phyloP scores from a whole-genome alignment of 2,888 invertebrate genomes.

The Agrilus mali region DNA sequence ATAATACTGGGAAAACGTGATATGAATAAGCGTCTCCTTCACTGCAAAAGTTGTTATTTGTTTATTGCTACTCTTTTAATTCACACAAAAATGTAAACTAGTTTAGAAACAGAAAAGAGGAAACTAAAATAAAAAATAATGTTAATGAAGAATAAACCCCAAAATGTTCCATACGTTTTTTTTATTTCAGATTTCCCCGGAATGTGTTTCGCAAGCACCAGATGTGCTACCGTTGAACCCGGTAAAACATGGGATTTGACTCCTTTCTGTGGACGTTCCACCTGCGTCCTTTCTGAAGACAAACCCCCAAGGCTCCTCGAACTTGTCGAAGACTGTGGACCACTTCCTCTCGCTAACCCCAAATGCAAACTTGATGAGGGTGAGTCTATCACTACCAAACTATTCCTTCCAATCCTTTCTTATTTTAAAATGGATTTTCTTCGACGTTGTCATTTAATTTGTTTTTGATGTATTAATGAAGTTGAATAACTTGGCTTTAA shows the following conservation, averaged over 20 bases:
- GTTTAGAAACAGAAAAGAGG: no score
- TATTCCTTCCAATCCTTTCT: neutral
- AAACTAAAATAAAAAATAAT: no score
- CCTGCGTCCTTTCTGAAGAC: constrained; percentile 71
- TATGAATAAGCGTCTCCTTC: no score
- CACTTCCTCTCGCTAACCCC: constrained; percentile 73
- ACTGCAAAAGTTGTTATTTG: no score
- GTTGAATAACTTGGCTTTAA: no score
- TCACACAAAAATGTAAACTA: no score
- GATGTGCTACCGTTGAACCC: constrained; percentile 77
- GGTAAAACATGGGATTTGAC: constrained; percentile 75
- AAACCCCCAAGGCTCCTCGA: constrained; percentile 64
- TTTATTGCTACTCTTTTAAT: no score
- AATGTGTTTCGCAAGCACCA: constrained; percentile 82
- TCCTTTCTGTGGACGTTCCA: constrained; percentile 85
- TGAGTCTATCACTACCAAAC: constrained; percentile 12
- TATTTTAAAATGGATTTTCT: neutral
- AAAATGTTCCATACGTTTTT: constrained; percentile 3
- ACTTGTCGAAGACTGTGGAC: constrained; percentile 81
- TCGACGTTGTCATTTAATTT: no score
- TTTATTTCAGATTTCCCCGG: constrained; percentile 68
- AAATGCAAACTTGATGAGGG: constrained; percentile 72
- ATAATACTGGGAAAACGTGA: no score
- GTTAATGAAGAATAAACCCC: no score
- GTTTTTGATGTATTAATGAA: neutral